Percentiles rank a stretch among this genome's conserved stretches.
These are phyloP conservation scores for Frankliniella intonsa DNA, from an alignment of 2,888 invertebrate genomes.

Conservation along the genomic window DNA sequence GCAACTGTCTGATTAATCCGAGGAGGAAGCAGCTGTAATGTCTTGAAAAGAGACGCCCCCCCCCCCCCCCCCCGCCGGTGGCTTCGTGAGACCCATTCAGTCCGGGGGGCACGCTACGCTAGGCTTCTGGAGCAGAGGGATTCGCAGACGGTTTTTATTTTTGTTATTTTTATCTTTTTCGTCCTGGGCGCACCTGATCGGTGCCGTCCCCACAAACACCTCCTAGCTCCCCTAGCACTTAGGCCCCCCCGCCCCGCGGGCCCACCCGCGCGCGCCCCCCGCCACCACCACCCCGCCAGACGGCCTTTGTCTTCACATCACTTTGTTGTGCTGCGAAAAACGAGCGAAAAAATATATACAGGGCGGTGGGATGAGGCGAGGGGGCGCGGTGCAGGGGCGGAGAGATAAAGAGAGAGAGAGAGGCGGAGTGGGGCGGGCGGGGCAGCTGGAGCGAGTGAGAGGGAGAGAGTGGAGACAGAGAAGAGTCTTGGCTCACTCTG, in stretches of 20 bases:
- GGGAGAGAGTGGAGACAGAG: no score
- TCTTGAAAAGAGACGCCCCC: not conserved
- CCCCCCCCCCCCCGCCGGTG: not conserved
- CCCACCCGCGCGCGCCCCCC: not conserved
- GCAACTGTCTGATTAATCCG: not conserved
- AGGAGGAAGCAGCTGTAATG: not conserved
- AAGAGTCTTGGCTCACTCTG: not conserved
- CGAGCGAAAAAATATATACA: not conserved
- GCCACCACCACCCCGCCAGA: slow-evolving; percentile 10
- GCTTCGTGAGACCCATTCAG: not conserved
- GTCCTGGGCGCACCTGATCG: not conserved
- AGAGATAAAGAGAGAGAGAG: not conserved
- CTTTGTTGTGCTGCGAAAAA: slow-evolving; percentile 15
- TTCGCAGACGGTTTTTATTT: not conserved
- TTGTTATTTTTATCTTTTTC: not conserved
- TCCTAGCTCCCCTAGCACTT: not conserved
- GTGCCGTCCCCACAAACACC: not conserved
- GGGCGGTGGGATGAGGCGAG: not conserved
- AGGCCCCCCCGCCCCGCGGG: not conserved
- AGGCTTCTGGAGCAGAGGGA: not conserved
- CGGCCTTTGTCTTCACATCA: slow-evolving; percentile 22
- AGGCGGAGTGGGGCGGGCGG: not conserved
- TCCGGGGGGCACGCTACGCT: not conserved
- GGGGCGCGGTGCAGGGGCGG: no score
- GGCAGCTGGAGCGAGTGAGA: not conserved